phyloP scores from a whole-genome alignment of 2,113 vertebrate species.

The Periophthalmus modestus region DNA sequence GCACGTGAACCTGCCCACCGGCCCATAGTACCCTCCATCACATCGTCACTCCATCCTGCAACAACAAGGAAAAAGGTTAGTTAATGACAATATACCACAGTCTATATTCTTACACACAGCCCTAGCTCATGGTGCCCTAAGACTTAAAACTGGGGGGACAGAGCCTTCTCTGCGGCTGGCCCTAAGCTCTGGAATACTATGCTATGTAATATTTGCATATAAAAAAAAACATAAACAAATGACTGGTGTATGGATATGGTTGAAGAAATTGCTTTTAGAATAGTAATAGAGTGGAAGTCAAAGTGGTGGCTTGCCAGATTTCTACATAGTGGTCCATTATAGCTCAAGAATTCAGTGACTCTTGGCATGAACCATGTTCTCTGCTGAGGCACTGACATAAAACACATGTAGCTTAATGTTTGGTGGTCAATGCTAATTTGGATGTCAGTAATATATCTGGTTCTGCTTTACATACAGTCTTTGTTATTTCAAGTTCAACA shows the following conservation, averaged over 20 bases:
- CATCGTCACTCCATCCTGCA: conserved; percentile 88
- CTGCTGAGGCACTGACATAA: background rate
- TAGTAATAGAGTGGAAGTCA: background rate
- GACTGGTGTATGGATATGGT: background rate
- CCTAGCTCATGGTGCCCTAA: no score
- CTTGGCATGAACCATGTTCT: background rate
- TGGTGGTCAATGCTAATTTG: background rate
- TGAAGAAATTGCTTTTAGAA: background rate
- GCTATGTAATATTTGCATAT: background rate
- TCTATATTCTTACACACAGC: background rate
- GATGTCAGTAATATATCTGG: background rate
- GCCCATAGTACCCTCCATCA: conserved; percentile 91
- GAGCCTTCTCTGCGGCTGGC: no score
- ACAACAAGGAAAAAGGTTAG: conserved; percentile 31
- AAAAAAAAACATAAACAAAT: background rate
- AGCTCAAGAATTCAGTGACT: background rate
- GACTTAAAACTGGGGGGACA: no score
- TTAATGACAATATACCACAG: background rate
- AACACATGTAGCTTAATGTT: background rate
- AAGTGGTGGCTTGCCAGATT: background rate
- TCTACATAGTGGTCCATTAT: background rate
- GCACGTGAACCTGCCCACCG: conserved; percentile 82
- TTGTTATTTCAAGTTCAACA: background rate
- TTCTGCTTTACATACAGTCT: background rate
- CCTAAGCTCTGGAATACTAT: no score